These are phyloP conservation scores for Theretra japonica DNA, from an alignment of 2,888 invertebrate species.

Conservation along the genomic window DNA sequence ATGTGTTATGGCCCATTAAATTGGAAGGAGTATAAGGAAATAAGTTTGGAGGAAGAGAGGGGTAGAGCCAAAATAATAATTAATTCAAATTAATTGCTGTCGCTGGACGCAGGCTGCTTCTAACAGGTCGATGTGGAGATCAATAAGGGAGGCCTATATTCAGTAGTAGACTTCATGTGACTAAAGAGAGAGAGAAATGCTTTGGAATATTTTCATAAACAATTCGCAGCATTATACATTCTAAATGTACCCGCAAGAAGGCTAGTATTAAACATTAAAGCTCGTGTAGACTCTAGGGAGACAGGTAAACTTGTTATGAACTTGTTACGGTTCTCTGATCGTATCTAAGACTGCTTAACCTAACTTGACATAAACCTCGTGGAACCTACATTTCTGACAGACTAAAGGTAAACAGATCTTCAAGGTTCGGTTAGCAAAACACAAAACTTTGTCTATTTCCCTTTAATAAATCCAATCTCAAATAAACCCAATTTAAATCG, in stretches of 20 bases:
- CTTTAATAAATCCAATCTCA: background rate
- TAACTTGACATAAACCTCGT: background rate
- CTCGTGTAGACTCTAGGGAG: background rate
- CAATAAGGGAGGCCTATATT: too few species aligned
- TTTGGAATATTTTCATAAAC: too few species aligned
- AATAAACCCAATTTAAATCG: background rate
- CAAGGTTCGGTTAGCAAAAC: background rate
- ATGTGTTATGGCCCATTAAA: too few species aligned
- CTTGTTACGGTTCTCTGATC: background rate
- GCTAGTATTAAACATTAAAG: background rate
- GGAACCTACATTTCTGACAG: background rate
- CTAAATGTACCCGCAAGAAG: background rate
- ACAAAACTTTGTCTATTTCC: background rate
- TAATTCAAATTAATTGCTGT: too few species aligned
- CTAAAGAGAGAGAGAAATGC: too few species aligned
- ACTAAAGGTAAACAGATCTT: slow-evolving; percentile 7
- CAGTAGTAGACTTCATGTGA: too few species aligned
- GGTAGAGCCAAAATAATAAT: too few species aligned
- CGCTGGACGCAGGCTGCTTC: too few species aligned
- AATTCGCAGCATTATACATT: too few species aligned
- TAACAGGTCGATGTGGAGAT: too few species aligned
- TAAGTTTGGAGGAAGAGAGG: too few species aligned
- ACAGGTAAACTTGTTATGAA: background rate
- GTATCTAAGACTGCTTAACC: background rate
- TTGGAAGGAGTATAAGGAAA: too few species aligned